A percentile compares a stretch with the other conserved stretches of the same genome.
Conservation (phyloP, 2,888 invertebrate species). For the Drosophila macrospina region DNA sequence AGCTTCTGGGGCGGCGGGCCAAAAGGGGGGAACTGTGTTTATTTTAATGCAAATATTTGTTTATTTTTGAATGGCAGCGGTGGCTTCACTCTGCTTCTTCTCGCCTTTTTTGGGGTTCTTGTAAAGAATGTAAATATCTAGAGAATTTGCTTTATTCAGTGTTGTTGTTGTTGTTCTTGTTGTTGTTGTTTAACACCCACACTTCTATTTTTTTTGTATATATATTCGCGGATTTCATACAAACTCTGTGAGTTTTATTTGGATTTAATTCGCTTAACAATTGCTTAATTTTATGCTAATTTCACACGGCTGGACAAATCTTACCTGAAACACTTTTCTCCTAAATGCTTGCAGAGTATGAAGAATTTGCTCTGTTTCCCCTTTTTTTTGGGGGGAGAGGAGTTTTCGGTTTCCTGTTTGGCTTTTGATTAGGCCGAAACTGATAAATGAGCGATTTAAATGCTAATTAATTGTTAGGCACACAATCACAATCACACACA, state of each 20-base stretch:
- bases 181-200: constrained; percentile 30
- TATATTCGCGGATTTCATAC: constrained; percentile 8
- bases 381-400: neutral
- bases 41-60: constrained; percentile 78
- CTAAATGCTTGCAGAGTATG: neutral
- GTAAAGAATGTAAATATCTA: constrained; percentile 45
- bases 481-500: constrained; percentile 35
- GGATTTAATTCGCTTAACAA: constrained; percentile 32
- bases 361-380: constrained; percentile 6
- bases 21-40: constrained; percentile 56
- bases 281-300: constrained; percentile 44
- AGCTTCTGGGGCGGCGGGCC: constrained; percentile 13
- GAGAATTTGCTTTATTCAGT: constrained; percentile 18
- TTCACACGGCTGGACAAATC: constrained; percentile 34
- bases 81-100: constrained; percentile 8
- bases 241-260: constrained; percentile 29
- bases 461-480: constrained; percentile 70
- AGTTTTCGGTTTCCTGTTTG: constrained; percentile 28
- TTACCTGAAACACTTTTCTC: constrained; percentile 35
- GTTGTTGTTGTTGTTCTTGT: constrained; percentile 2
- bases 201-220: too few relatives aligned
- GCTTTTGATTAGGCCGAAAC: constrained; percentile 50
- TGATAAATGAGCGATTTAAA: constrained; percentile 69
- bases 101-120: constrained; percentile 17
- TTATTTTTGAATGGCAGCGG: constrained; percentile 69